phyloP scores from a whole-genome alignment of 2,888 invertebrate genomes.

The Margaritifera margaritifera region DNA sequence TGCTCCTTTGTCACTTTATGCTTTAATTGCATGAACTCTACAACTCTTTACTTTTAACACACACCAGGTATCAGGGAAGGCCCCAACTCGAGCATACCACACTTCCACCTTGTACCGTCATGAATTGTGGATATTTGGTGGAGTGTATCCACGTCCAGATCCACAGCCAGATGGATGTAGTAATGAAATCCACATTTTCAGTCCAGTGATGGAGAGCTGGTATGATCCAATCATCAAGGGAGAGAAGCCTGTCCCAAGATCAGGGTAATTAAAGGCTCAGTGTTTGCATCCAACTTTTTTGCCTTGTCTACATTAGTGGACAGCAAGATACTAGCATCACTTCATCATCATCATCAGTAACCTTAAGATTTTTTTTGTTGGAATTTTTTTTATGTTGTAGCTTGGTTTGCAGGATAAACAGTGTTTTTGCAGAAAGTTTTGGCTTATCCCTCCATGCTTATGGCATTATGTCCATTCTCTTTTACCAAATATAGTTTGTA shows the following conservation, averaged over 20 bases:
- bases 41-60: too few species aligned
- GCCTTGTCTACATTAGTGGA: too few species aligned
- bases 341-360: not conserved
- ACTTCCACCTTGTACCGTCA: conserved; percentile 67
- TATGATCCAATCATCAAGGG: conserved; percentile 69
- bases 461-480: too few species aligned
- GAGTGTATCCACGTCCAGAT: conserved; percentile 68
- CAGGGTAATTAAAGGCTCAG: conserved; percentile 56
- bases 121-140: conserved; percentile 71
- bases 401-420: too few species aligned
- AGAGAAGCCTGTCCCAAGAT: conserved; percentile 64
- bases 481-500: too few species aligned
- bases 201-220: conserved; percentile 70
- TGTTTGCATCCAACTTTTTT: not conserved
- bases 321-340: too few species aligned
- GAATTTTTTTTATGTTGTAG: too few species aligned
- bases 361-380: too few species aligned
- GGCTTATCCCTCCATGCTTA: too few species aligned
- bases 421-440: too few species aligned
- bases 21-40: too few species aligned
- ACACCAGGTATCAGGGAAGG: conserved; percentile 63
- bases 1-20: too few species aligned
- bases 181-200: conserved; percentile 70
- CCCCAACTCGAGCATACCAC: conserved; percentile 70
- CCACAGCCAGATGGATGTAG: conserved; percentile 70